Base-by-base conservation (phyloP, 2,113 vertebrate species). In the Myrmophylax atrothorax region DNA sequence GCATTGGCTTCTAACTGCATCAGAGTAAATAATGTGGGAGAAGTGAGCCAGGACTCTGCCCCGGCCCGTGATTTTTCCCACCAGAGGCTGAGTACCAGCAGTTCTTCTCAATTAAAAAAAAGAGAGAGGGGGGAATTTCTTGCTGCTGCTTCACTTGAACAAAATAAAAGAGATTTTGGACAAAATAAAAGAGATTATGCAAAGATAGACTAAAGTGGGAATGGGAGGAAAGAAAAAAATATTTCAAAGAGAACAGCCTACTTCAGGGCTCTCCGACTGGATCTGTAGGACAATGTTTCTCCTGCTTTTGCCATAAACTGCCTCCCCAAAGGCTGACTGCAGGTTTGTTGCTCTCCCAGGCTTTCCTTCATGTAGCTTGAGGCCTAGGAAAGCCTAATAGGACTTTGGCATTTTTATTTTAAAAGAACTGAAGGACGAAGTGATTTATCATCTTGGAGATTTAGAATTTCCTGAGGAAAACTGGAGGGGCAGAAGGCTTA, bases 111-210 rank as follows among this genome's bases (percentile, higher is more conserved):
- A 84, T 81, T 75, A 33, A 37, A 84, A 63, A 63, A 67, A 64
- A 49, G 5, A 35, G 6, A 35, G 33, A 3, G 0, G 37, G 25
- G 49, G 33, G 14, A 46, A 52, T 64, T 88, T 90, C 69, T 94
- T 94, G 44, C 66, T 91, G 52, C 73, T 95, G 84, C 87, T 93
- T 96, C 91, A 93, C 53, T 96, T 96, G 55, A 94, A 85, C 55
- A 60, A 95, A 95, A 94, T 94, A 69, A 87, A 92, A 91, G 86
- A 87, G 84, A 94, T 94, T 95, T 96, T 92, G 53, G 94, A 75
- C 62, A 47, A 95, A 94, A 87, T 92, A 76, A 82, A 92, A 87
- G 87, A 93, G 87, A 94, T 95, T 93, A 96, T 87, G 84, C 89
- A 96, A 93, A 94, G 75, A 91, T 52, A 80, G 31, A 73, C 73